Conservation (phyloP, 2,113 vertebrate genomes). For the Noturus placidus region DNA sequence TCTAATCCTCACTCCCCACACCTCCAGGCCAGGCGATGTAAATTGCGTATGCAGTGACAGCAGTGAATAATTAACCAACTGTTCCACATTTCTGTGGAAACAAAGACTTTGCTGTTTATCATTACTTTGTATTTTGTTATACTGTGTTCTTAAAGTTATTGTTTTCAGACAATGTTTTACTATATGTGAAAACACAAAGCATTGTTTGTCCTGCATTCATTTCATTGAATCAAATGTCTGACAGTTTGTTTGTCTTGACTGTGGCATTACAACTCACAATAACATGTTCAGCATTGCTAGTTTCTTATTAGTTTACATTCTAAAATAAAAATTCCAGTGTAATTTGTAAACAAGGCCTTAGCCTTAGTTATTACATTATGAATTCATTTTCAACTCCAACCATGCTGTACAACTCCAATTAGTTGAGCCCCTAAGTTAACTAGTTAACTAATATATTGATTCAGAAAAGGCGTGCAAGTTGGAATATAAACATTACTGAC, state of each 20-base stretch:
- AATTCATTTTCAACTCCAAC: neutral
- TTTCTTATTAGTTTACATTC: neutral
- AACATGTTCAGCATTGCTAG: neutral
- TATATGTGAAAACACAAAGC: conserved; percentile 38
- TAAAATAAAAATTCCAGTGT: neutral
- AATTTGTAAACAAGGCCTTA: conserved; percentile 5
- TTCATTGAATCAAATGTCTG: conserved; percentile 47
- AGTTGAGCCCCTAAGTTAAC: neutral
- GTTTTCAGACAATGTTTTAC: conserved; percentile 36
- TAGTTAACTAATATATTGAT: neutral
- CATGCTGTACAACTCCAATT: neutral
- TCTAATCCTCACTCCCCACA: neutral
- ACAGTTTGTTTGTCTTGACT: conserved; percentile 30
- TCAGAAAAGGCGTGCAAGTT: neutral
- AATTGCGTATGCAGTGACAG: conserved; percentile 29
- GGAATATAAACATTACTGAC: neutral
- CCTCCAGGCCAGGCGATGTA: neutral
- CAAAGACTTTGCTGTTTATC: conserved; percentile 33
- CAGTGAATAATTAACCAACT: conserved; percentile 22
- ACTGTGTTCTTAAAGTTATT: conserved; percentile 40
- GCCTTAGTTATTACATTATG: neutral
- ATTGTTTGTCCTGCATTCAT: conserved; percentile 47
- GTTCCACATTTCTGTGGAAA: conserved; percentile 31
- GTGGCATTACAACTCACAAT: conserved; percentile 7
- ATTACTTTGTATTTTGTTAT: conserved; percentile 36